These are phyloP conservation scores for Acrobasis repandana DNA, from an alignment of 2,888 invertebrate species.

Conservation along the genomic window DNA sequence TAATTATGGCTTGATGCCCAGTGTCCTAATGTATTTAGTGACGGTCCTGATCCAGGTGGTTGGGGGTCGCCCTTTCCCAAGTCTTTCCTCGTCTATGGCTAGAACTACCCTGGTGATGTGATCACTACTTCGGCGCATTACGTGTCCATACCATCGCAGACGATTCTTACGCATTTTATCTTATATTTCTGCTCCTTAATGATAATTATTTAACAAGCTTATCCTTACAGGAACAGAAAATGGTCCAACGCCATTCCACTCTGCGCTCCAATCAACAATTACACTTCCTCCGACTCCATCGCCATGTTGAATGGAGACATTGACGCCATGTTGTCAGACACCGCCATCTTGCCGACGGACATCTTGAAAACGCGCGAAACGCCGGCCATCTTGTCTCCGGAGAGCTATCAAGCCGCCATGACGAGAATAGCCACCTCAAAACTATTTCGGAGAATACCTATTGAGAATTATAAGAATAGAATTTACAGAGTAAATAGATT, in stretches of 20 bases:
- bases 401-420: constrained; percentile 71
- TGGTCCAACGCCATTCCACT: constrained; percentile 94
- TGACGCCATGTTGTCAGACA: constrained; percentile 75
- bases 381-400: constrained; percentile 72
- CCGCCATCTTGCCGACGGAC: constrained; percentile 54
- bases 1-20: no score
- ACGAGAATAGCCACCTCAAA: constrained; percentile 66
- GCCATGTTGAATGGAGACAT: constrained; percentile 72
- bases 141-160: no score
- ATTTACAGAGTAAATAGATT: constrained; percentile 69
- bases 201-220: not conserved
- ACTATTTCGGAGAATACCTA: constrained; percentile 59
- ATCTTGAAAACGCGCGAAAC: constrained; percentile 67
- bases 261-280: constrained; percentile 80
- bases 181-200: no score
- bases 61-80: no score
- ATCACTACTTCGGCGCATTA: no score
- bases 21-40: no score
- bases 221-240: constrained; percentile 86
- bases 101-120: no score
- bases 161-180: no score
- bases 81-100: no score
- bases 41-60: no score
- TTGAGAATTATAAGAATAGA: constrained; percentile 70
- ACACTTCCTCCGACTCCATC: constrained; percentile 62